phyloP scores from a whole-genome alignment of 53 echinoderm and acorn worm genomes.

The Antedon mediterranea region DNA sequence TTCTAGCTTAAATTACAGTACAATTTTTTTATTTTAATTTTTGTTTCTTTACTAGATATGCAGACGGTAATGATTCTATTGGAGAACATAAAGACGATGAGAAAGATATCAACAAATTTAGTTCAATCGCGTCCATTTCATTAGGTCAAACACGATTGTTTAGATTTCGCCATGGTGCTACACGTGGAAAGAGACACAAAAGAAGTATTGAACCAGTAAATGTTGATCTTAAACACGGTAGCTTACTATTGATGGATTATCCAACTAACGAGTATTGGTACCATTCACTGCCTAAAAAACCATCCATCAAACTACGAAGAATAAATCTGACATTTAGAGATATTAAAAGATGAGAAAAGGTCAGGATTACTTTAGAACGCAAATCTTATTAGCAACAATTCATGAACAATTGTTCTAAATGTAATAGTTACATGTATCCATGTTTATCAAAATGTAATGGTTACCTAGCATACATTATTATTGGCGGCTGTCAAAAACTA shows the following conservation, averaged over 20 bases:
- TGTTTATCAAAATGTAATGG: no score
- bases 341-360: slow-evolving; percentile 13
- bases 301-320: slow-evolving; percentile 15
- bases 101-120: slow-evolving; percentile 50
- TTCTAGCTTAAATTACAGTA: no score
- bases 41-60: slow-evolving; percentile 64
- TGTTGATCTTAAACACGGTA: slow-evolving; percentile 61
- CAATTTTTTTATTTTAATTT: no score
- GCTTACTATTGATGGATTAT: slow-evolving; percentile 78
- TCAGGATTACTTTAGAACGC: no score
- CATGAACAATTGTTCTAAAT: no score
- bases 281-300: slow-evolving; percentile 63
- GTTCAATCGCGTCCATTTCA: slow-evolving; percentile 79
- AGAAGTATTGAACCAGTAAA: slow-evolving; percentile 46
- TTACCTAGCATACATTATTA: no score
- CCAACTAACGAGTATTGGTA: slow-evolving; percentile 87
- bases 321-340: slow-evolving; percentile 81
- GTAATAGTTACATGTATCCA: no score
- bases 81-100: slow-evolving; percentile 94
- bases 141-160: slow-evolving; percentile 67
- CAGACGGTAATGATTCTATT: slow-evolving; percentile 72
- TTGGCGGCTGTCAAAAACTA: no score
- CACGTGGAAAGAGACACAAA: slow-evolving; percentile 39
- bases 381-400: no score
- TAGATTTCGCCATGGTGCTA: slow-evolving; percentile 53